Conservation (phyloP, 2,113 vertebrate species). For the Microtus oregoni region DNA sequence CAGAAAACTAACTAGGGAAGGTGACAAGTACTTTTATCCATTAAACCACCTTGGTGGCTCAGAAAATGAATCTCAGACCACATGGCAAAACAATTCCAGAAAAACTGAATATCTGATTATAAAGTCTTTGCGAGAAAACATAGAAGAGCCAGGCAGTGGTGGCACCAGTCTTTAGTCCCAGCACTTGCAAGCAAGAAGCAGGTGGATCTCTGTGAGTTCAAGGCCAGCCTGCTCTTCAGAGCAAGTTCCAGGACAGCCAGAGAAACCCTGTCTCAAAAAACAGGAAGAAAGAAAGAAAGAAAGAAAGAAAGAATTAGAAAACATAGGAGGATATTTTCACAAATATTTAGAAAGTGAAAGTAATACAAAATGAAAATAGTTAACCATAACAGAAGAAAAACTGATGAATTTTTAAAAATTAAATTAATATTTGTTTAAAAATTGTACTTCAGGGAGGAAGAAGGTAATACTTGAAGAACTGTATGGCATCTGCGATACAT, state of each 20-base stretch:
- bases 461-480: background rate
- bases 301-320: background rate
- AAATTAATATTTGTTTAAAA: background rate
- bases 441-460: background rate
- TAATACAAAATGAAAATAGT: conserved; percentile 13
- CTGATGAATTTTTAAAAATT: background rate
- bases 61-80: conserved; percentile 21
- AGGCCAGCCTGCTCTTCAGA: background rate
- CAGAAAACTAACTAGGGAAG: background rate
- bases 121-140: conserved; percentile 40
- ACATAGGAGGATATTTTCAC: background rate
- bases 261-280: background rate
- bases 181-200: background rate
- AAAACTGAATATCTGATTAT: conserved; percentile 12
- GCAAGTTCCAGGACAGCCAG: background rate
- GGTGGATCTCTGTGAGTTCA: background rate
- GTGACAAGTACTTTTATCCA: background rate
- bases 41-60: background rate
- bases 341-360: background rate
- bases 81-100: conserved; percentile 44
- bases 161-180: background rate
- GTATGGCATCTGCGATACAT: background rate
- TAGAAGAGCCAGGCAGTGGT: background rate
- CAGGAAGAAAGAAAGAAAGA: too few species aligned
- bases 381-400: conserved; percentile 12